Base-by-base conservation (phyloP, 2,797 vertebrate species). In the Myripristis murdjan region DNA sequence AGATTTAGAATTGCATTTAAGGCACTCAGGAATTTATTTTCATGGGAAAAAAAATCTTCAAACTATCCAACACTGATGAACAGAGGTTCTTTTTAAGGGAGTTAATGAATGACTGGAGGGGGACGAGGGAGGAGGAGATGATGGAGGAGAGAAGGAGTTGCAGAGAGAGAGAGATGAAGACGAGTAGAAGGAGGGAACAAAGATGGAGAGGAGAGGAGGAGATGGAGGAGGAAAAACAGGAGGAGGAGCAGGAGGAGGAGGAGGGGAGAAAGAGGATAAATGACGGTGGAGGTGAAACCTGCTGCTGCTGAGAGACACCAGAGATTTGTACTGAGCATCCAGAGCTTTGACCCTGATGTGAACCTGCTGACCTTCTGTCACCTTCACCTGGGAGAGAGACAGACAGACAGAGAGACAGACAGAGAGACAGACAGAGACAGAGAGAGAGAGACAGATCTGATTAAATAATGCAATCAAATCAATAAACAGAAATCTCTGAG, bases 271-370 rank as follows among this genome's bases (percentile, higher is more conserved):
- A 15, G 51, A 15, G 26, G 28, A 26, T 11, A 7, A 23, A 20
- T 20, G 20, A n/a, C n/a, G n/a, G n/a, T 16, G 31, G 10, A 28
- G n/a, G 26, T 43, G 14, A 18, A 20, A 97, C 97, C 96, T 95
- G 90, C 77, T 94, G 85, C 91, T 95, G 92, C 95, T 95, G 74
- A 95, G 90, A 26, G 93, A 76, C 60, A 86, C 73, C 46, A 98
- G 91, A 46, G 85, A 93, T 69, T 91, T 92, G 71, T 97, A 95
- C 46, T 96, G 90, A 44, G 91, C 82, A 8, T 81, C 86, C 22
- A 98, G 94, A 43, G 90, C 88, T 81, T 83, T 89, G 65, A 95
- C 88, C 89, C 95, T 95, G n/a, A 89, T 93, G 81, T 95, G 89
- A 23, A 97, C 90, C 67, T 86, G 90, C 65, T 78, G 85, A 44